phyloP scores from a whole-genome alignment of 2,888 invertebrate genomes.

The Agrotis exclamationis region DNA sequence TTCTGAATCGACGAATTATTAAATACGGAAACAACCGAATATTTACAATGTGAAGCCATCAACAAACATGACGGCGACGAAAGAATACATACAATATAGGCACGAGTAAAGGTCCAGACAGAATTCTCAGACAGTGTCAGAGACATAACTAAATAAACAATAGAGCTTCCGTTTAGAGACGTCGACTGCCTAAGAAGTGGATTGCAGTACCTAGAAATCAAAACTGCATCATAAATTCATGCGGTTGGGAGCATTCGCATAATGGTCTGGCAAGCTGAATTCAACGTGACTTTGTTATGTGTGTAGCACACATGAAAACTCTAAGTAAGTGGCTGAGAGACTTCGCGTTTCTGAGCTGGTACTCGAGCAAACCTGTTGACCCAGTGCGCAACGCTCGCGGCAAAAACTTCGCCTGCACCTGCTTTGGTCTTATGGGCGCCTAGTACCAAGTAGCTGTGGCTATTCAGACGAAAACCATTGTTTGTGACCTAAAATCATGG shows the following conservation, averaged over 20 bases:
- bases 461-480: constrained; percentile 76
- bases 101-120: constrained; percentile 70
- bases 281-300: constrained; percentile 63
- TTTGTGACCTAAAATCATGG: constrained; percentile 75
- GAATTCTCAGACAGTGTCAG: constrained; percentile 81
- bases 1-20: constrained; percentile 65
- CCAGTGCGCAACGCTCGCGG: constrained; percentile 84
- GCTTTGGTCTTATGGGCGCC: constrained; percentile 73
- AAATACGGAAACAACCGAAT: constrained; percentile 55
- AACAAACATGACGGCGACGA: constrained; percentile 26
- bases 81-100: constrained; percentile 62
- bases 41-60: constrained; percentile 36
- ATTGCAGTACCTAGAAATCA: constrained; percentile 68
- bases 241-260: constrained; percentile 53
- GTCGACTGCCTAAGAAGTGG: constrained; percentile 81
- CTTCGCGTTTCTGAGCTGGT: constrained; percentile 80
- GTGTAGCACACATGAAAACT: constrained; percentile 73
- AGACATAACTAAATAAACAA: constrained; percentile 81
- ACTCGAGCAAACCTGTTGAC: constrained; percentile 87
- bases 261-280: constrained; percentile 63
- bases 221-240: constrained; percentile 67
- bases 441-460: constrained; percentile 71
- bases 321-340: constrained; percentile 86
- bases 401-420: constrained; percentile 82
- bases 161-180: constrained; percentile 84